phyloP scores from a whole-genome alignment of 2,888 invertebrate genomes.

The Lithosia quadra region DNA sequence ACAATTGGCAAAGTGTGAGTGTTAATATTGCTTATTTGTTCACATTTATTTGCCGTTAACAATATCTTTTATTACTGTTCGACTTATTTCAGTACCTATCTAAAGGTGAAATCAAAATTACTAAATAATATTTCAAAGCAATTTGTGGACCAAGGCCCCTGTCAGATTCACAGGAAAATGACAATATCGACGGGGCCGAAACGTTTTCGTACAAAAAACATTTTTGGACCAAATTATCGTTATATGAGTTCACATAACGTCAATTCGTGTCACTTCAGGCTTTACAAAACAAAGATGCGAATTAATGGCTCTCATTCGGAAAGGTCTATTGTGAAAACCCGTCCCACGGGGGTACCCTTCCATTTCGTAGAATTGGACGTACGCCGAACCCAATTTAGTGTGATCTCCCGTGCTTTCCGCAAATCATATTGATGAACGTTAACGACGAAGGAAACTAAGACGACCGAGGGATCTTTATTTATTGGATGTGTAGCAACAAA shows the following conservation, averaged over 20 bases:
- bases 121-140: slow-evolving; percentile 35
- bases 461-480: slow-evolving; percentile 64
- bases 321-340: slow-evolving; percentile 82
- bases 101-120: slow-evolving; percentile 10
- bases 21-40: slow-evolving; percentile 19
- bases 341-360: slow-evolving; percentile 83
- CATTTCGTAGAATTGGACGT: slow-evolving; percentile 84
- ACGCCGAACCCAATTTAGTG: slow-evolving; percentile 70
- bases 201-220: slow-evolving; percentile 60
- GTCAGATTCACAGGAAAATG: slow-evolving; percentile 37
- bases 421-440: slow-evolving; percentile 67
- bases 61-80: neutral
- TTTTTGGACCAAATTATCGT: slow-evolving; percentile 73
- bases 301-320: slow-evolving; percentile 84
- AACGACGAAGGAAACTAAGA: slow-evolving; percentile 62
- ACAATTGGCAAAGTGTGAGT: no score
- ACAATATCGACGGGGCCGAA: slow-evolving; percentile 50
- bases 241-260: slow-evolving; percentile 78
- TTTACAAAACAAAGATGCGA: slow-evolving; percentile 86
- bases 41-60: slow-evolving; percentile 22
- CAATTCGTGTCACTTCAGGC: slow-evolving; percentile 81
- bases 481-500: slow-evolving; percentile 77
- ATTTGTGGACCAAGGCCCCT: slow-evolving; percentile 32
- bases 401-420: slow-evolving; percentile 66
- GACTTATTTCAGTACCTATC: slow-evolving; percentile 2